A percentile compares a stretch with the other conserved stretches of the same genome.
These are phyloP conservation scores for Ochropacha duplaris DNA, from an alignment of 2,888 invertebrate species.

Conservation along the genomic window DNA sequence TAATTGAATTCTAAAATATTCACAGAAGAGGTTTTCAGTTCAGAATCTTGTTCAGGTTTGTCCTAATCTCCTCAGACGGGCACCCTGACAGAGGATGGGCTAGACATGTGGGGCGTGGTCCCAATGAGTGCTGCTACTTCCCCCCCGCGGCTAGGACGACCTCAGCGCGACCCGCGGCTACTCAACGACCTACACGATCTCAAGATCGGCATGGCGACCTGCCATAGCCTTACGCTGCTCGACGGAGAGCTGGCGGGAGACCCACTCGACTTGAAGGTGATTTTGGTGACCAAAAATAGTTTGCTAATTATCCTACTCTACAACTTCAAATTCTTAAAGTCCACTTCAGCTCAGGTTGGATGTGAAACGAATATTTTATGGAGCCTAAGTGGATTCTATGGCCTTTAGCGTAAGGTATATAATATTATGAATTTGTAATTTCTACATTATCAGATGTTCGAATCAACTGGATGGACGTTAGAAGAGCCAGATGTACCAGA, in stretches of 20 bases:
- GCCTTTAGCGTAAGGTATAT: background rate
- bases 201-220: constrained; percentile 92
- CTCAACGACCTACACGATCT: constrained; percentile 83
- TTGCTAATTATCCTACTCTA: too few relatives aligned
- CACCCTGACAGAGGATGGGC: constrained; percentile 97
- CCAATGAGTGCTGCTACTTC: constrained; percentile 69
- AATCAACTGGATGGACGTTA: constrained; percentile 94
- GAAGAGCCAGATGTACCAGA: constrained; percentile 95
- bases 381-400: background rate
- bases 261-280: constrained; percentile 94
- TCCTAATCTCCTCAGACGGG: constrained; percentile 86
- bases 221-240: constrained; percentile 96
- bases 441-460: constrained; percentile 89
- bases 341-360: background rate
- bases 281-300: background rate
- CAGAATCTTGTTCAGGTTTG: too few relatives aligned
- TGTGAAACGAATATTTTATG: background rate
- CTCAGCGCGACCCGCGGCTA: constrained; percentile 71
- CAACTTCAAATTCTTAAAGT: too few relatives aligned
- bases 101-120: constrained; percentile 97
- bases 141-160: constrained; percentile 58
- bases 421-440: too few relatives aligned
- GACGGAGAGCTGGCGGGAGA: constrained; percentile 95
- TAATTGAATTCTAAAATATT: too few relatives aligned
- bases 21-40: too few relatives aligned